These are phyloP conservation scores for Aradus depressus DNA, from an alignment of 2,888 invertebrate species.

Conservation along the genomic window DNA sequence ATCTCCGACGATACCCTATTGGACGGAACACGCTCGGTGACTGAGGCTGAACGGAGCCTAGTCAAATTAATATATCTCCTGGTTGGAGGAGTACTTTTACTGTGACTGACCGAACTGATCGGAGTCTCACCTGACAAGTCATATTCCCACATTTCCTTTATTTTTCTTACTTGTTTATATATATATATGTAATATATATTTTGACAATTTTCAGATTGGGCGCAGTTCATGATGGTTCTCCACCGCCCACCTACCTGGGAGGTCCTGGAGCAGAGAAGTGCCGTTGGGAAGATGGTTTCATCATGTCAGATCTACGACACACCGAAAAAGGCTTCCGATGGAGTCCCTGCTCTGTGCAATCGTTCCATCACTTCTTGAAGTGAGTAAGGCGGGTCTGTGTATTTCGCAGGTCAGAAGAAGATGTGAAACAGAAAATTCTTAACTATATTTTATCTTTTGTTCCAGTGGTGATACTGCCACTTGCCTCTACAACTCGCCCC, in stretches of 20 bases:
- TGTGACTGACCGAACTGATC: too few relatives aligned
- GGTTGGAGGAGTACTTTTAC: too few relatives aligned
- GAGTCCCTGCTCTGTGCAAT: constrained; percentile 85
- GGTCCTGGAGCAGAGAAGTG: constrained; percentile 91
- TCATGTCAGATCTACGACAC: constrained; percentile 88
- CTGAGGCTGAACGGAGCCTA: too few relatives aligned
- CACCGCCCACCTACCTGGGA: constrained; percentile 85
- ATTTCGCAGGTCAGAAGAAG: not conserved
- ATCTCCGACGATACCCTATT: too few relatives aligned
- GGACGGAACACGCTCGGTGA: too few relatives aligned
- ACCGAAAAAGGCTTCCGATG: constrained; percentile 90
- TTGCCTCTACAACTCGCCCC: constrained; percentile 84
- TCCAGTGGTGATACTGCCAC: constrained; percentile 86
- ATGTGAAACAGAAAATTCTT: not conserved
- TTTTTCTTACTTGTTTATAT: too few relatives aligned
- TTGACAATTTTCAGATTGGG: constrained; percentile 53
- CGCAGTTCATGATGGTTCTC: constrained; percentile 92
- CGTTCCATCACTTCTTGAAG: constrained; percentile 92
- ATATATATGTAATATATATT: not conserved
- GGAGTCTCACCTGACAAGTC: too few relatives aligned
- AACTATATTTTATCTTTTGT: constrained; percentile 27
- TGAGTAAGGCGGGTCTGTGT: constrained; percentile 45
- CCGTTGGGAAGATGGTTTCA: constrained; percentile 91
- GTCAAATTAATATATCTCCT: too few relatives aligned
- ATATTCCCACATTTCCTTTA: too few relatives aligned